Base-by-base conservation (phyloP, 2,888 invertebrate species). In the Lypha dubia region DNA sequence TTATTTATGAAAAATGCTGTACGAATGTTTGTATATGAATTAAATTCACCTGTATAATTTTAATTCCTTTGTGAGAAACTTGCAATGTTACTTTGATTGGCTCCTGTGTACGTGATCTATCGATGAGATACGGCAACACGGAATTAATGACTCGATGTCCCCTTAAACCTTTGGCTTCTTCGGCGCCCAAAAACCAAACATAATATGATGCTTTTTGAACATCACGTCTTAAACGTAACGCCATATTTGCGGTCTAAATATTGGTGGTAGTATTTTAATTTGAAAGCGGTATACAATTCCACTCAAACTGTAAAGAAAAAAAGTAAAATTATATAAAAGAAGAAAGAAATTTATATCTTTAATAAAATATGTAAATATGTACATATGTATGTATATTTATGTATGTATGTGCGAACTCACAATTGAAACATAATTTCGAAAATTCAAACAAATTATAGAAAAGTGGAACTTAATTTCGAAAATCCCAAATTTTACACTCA, bases 161-260 rank as follows among this genome's bases (percentile, higher is more conserved):
- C 0, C 97, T 93, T 32, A 98, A 93, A 0, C 97, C 98, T 88
- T 97, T 95, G 79, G 97, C 97, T 93, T 99, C 98, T 93, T 98
- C 97, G 88, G 98, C 98, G 24, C 99, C 99, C 89, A 99, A 94
- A 93, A 98, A 97, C 96, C 97, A 97, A 86, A 97, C 97, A 93
- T 97, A 97, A 93, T 97, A 97, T 46, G 97, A 97, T 82, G 97
- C 96, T 91, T 97, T 97, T 93, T 97, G 97, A 89, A 97, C 96
- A 92, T 97, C 97, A 92, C 96, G 96, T 92, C 96, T 95, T 88
- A 96, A 92, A 93, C 96, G 94, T 90, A 96, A 93, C 91, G 96
- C 96, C 96, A 96, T 96, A 90, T 93, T 94, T 28, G 38, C 15
- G 13, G 41, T 38, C 32, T 22, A 53, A 38, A 49, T 20, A 1